Evolutionary conservation across 2,113 vertebrate species (phyloP).

Genomic region (Pelusios castaneus): DNA sequence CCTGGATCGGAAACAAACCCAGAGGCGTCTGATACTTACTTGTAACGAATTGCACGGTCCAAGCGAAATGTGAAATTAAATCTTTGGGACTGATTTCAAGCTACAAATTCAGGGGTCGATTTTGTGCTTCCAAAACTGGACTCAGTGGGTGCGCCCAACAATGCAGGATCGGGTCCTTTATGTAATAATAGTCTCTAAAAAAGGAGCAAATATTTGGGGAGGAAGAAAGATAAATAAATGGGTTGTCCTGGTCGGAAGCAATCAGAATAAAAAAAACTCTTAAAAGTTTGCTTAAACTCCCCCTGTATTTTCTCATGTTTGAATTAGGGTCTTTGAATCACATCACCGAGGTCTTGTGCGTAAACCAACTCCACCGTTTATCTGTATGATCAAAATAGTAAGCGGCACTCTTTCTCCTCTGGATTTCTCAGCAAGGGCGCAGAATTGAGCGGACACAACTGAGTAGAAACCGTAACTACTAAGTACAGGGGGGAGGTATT

Average conservation of each 20-base stretch:
- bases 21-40: background rate
- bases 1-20: background rate
- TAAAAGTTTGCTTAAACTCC: background rate
- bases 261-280: background rate
- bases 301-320: background rate
- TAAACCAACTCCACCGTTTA: background rate
- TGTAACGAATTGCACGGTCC: background rate
- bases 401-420: background rate
- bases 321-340: background rate
- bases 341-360: background rate
- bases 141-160: rapidly evolving
- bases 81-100: background rate
- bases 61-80: background rate
- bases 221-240: background rate
- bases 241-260: background rate
- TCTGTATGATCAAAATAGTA: background rate
- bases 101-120: rapidly evolving
- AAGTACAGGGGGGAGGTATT: background rate
- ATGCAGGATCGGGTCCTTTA: background rate
- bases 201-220: background rate
- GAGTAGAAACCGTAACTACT: background rate
- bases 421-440: background rate
- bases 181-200: background rate
- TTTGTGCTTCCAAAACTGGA: rapidly evolving
- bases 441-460: background rate